Evolutionary conservation across 2,888 invertebrate species (phyloP).

Genomic region (Nephrotoma guestfalica): DNA sequence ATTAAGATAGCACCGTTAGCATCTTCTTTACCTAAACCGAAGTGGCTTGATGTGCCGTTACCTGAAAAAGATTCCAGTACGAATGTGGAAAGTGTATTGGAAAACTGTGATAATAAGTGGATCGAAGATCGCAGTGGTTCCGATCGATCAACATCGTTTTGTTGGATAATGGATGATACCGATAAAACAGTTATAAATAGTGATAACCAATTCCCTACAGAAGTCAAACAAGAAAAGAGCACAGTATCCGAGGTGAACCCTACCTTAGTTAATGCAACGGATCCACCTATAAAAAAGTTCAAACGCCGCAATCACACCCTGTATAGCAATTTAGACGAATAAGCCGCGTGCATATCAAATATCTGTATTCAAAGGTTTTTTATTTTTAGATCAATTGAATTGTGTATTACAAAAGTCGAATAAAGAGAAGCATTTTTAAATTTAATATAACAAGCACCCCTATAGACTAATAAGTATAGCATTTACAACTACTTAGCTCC

Average conservation of each 20-base stretch:
- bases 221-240: not conserved
- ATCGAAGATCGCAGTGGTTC: not conserved
- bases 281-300: slow-evolving; percentile 24
- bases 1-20: slow-evolving; percentile 5
- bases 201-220: not conserved
- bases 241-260: not conserved
- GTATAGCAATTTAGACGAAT: slow-evolving; percentile 16
- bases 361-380: not conserved
- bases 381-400: not conserved
- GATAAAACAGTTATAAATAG: not conserved
- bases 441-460: not conserved
- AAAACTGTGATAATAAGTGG: not conserved
- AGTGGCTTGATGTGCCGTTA: slow-evolving; percentile 3
- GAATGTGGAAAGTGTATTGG: not conserved
- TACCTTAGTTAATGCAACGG: not conserved
- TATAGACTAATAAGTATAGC: not conserved
- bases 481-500: not conserved
- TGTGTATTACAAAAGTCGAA: not conserved
- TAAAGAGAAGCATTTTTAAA: not conserved
- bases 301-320: slow-evolving; percentile 28
- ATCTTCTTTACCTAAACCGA: slow-evolving; percentile 10
- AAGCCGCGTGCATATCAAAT: not conserved
- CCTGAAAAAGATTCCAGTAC: not conserved
- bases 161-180: not conserved
- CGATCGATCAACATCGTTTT: not conserved